phyloP scores from a whole-genome alignment of 1,140 invertebrate species.

The Chrysopa pallens region DNA sequence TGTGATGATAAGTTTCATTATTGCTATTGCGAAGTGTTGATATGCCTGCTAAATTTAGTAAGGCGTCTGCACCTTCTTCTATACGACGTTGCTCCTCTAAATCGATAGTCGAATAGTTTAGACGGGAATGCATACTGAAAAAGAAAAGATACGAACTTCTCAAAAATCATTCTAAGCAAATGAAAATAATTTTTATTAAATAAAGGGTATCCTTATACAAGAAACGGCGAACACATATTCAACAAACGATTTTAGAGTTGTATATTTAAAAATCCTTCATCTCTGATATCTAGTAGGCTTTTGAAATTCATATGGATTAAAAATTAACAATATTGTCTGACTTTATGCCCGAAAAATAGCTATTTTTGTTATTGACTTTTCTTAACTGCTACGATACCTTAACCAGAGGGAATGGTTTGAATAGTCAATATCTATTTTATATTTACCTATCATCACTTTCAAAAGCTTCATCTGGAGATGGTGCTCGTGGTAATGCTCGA shows the following conservation, averaged over 20 bases:
- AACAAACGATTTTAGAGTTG: no score
- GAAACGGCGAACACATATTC: no score
- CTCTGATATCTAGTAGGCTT: no score
- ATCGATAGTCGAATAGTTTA: constrained; percentile 17
- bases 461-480: constrained; percentile 27
- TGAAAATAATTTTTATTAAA: not conserved
- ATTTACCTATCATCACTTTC: constrained; percentile 30
- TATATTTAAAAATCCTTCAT: no score
- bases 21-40: constrained; percentile 10
- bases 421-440: no score
- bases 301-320: no score
- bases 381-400: no score
- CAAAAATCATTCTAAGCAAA: constrained; percentile 1
- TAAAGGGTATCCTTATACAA: no score
- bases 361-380: no score
- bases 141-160: not conserved
- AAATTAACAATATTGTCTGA: no score
- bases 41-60: constrained; percentile 49
- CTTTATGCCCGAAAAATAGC: no score
- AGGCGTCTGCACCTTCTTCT: constrained; percentile 59
- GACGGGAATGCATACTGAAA: not conserved
- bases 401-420: no score
- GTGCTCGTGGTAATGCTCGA: constrained; percentile 14
- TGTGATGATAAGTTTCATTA: constrained; percentile 6
- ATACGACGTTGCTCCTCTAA: constrained; percentile 57